Base-by-base conservation (phyloP, 2,888 invertebrate species). In the Clusia tigrina region DNA sequence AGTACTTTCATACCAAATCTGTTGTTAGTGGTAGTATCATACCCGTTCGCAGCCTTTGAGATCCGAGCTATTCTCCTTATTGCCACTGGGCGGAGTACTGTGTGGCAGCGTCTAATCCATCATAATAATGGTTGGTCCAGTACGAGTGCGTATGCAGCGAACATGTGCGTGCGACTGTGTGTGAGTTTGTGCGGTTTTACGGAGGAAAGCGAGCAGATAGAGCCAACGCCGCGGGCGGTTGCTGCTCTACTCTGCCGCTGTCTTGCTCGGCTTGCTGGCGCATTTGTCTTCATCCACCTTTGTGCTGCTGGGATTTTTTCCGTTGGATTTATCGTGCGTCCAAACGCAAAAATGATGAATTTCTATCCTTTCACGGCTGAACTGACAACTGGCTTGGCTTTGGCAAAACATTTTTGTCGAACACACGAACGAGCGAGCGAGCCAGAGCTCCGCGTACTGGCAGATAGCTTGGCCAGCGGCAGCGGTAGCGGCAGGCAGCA, bases 351-450 rank as follows among this genome's bases (percentile, higher is more conserved):
- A 72, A 77, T 78, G 70, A 78, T 78, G 72, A 74, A 79, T 80
- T 75, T 78, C 68, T 73, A 78, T 77, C 71, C 70, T 77, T 76
- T 78, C 68, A 77, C 72, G 78, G 70, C 67, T 74, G 70, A 67
- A 65, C 63, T 69, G 63, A 54, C 60, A 64, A 54, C 64, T 63
- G 63, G 59, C 62, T 54, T 63, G 59, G 58, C 57, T 62, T 62
- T 54, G 46, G 59, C 18, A 26, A 2, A 60, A 37, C 3, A 52
- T 52, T 24, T 23, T 52, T 52, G 22, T 54, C 17, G 17, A 20
- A 20, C 48, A 6, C 10, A 22, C 18, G 2, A 48, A 48, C 22
- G 48, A 3, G 15, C 6, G 5, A 15, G 42, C 42, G n/a, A n/a
- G n/a, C n/a, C n/a, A n/a, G n/a, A 42, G 42, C 42, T n/a, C 15